Conservation (phyloP, 35 echinoderm and acorn worm species). For the Lytechinus variegatus region DNA sequence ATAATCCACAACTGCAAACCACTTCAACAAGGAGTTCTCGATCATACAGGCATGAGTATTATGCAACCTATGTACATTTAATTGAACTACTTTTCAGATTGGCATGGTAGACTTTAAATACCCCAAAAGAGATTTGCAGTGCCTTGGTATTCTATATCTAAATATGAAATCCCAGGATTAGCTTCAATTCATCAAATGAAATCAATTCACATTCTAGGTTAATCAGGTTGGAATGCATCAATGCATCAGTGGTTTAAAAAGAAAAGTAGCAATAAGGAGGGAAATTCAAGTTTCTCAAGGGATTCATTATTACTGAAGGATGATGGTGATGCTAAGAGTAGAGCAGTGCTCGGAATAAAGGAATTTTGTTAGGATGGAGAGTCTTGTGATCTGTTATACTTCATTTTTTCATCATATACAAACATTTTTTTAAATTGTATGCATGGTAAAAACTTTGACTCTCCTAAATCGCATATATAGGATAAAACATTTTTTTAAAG, state of each 20-base stretch:
- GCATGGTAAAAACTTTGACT: background rate
- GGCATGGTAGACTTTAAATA: background rate
- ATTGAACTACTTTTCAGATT: background rate
- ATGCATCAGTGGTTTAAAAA: background rate
- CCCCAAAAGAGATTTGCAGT: background rate
- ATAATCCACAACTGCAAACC: too few species aligned
- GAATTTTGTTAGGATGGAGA: too few species aligned
- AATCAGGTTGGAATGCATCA: background rate
- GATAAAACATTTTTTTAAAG: too few species aligned
- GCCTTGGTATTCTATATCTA: background rate
- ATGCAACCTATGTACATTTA: too few species aligned
- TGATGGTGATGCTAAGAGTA: background rate
- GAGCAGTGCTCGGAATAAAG: background rate
- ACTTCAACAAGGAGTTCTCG: too few species aligned
- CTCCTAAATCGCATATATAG: background rate
- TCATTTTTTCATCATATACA: background rate
- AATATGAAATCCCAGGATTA: background rate
- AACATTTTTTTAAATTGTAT: background rate
- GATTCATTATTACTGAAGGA: background rate
- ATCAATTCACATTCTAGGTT: slow-evolving; percentile 19
- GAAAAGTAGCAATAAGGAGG: background rate
- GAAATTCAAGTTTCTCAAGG: background rate
- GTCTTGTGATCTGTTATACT: too few species aligned
- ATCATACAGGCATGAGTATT: too few species aligned
- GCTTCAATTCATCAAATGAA: background rate